Evolutionary conservation across 2,888 invertebrate species (phyloP).

Genomic region (Marasmarcha lunaedactyla): DNA sequence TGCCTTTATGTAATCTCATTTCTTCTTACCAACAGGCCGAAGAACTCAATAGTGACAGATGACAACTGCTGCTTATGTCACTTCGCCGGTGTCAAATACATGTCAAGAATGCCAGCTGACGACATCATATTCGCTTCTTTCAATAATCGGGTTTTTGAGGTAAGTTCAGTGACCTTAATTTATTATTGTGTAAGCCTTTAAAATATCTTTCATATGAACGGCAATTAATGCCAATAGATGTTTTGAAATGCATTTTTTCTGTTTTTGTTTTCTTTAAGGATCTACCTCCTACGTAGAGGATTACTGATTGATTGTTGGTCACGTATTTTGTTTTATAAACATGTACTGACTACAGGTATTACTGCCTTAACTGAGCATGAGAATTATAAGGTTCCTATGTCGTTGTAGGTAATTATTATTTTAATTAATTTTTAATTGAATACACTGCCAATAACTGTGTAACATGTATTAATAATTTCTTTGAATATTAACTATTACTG

Average conservation of each 20-base stretch:
- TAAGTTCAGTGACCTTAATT: conserved; percentile 30
- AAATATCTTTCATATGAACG: neutral
- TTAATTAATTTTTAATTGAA: too few species aligned
- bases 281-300: too few species aligned
- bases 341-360: too few species aligned
- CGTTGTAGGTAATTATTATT: too few species aligned
- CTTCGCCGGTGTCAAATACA: conserved; percentile 84
- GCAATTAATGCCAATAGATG: neutral
- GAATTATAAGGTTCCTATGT: too few species aligned
- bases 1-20: conserved; percentile 1
- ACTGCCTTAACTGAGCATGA: too few species aligned
- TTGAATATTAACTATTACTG: too few species aligned
- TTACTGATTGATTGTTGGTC: too few species aligned
- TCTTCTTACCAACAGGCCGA: conserved; percentile 37
- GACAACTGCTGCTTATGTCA: conserved; percentile 94
- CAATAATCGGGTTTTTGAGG: conserved; percentile 87
- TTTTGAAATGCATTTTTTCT: neutral
- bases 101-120: conserved; percentile 79
- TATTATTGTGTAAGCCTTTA: neutral
- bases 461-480: too few species aligned
- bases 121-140: conserved; percentile 90
- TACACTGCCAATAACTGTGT: too few species aligned
- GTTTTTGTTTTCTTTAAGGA: neutral
- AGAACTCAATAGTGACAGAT: conserved; percentile 77
- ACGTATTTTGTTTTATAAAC: too few species aligned